phyloP scores from a whole-genome alignment of 2,888 invertebrate species.

The Baccha elongata region DNA sequence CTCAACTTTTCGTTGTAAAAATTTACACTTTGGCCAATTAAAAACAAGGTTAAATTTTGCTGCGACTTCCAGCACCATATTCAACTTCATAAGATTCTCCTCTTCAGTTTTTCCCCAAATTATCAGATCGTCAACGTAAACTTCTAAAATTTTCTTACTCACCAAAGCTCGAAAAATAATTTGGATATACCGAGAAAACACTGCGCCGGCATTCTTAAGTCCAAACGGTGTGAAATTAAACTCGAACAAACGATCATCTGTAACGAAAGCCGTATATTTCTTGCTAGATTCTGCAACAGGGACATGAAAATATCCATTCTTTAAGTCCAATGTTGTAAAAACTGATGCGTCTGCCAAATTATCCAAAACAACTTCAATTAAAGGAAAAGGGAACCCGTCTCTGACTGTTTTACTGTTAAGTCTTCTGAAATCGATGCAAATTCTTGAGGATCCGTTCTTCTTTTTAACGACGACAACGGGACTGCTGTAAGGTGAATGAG shows the following conservation, averaged over 20 bases:
- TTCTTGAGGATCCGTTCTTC: constrained; percentile 41
- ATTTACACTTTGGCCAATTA: constrained; percentile 1
- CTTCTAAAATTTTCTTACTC: constrained; percentile 19
- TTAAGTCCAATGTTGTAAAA: constrained; percentile 19
- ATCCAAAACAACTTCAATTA: constrained; percentile 79
- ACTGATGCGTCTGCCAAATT: constrained; percentile 64
- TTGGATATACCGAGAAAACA: constrained; percentile 76
- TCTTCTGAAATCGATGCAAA: constrained; percentile 79
- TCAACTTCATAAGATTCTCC: background rate
- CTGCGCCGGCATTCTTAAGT: constrained; percentile 78
- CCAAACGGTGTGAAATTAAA: constrained; percentile 81
- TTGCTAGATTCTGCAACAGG: constrained; percentile 32
- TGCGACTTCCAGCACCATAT: background rate
- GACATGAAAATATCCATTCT: constrained; percentile 55
- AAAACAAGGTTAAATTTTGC: background rate
- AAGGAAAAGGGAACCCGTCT: constrained; percentile 78
- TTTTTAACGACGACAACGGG: constrained; percentile 73
- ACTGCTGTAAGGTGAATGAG: constrained; percentile 76
- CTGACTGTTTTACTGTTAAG: constrained; percentile 78
- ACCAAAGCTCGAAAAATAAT: constrained; percentile 47
- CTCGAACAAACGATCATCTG: constrained; percentile 79
- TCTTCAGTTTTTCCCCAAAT: constrained; percentile 21
- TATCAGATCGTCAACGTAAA: constrained; percentile 68
- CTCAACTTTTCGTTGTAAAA: constrained; percentile 1
- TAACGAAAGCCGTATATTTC: constrained; percentile 77